A percentile compares a stretch with the other conserved stretches of the same genome.
These are phyloP conservation scores for Notocelia uddmanniana DNA, from an alignment of 2,888 invertebrate species.

Conservation along the genomic window DNA sequence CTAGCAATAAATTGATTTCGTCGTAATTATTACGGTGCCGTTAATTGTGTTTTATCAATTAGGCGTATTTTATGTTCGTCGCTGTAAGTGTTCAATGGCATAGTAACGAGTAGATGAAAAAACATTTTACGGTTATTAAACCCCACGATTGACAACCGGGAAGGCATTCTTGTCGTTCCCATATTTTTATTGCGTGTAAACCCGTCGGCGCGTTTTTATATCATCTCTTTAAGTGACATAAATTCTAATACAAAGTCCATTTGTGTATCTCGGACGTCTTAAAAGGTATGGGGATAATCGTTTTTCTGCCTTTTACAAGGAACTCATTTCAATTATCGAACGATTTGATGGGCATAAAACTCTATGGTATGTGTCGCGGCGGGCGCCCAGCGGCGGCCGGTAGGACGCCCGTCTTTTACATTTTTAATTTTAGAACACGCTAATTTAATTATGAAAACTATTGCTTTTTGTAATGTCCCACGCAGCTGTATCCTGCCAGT, in stretches of 20 bases:
- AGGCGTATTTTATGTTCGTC: slow-evolving; percentile 46
- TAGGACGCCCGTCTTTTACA: slow-evolving; percentile 69
- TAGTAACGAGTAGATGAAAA: slow-evolving; percentile 75
- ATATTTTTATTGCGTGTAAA: slow-evolving; percentile 86
- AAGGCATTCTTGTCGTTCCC: slow-evolving; percentile 80
- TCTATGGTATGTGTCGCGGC: slow-evolving; percentile 77
- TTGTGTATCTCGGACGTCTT: slow-evolving; percentile 85
- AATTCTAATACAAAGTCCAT: slow-evolving; percentile 86
- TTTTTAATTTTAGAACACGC: slow-evolving; percentile 78
- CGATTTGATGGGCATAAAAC: slow-evolving; percentile 83
- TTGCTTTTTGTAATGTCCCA: slow-evolving; percentile 63
- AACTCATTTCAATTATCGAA: slow-evolving; percentile 86
- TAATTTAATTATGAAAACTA: slow-evolving; percentile 82
- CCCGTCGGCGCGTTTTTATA: slow-evolving; percentile 84
- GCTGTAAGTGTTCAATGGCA: slow-evolving; percentile 46
- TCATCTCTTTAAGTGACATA: slow-evolving; percentile 85
- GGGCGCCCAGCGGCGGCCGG: slow-evolving; percentile 80
- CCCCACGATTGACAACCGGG: slow-evolving; percentile 82
- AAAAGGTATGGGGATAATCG: slow-evolving; percentile 85
- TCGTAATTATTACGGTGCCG: slow-evolving; percentile 44
- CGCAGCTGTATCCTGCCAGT: slow-evolving; percentile 78
- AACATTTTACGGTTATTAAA: slow-evolving; percentile 85
- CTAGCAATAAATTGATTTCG: slow-evolving; percentile 33
- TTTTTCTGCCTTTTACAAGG: slow-evolving; percentile 85
- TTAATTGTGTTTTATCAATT: slow-evolving; percentile 47